phyloP scores from a whole-genome alignment of 2,888 invertebrate species.

The Acholoe squamosa region DNA sequence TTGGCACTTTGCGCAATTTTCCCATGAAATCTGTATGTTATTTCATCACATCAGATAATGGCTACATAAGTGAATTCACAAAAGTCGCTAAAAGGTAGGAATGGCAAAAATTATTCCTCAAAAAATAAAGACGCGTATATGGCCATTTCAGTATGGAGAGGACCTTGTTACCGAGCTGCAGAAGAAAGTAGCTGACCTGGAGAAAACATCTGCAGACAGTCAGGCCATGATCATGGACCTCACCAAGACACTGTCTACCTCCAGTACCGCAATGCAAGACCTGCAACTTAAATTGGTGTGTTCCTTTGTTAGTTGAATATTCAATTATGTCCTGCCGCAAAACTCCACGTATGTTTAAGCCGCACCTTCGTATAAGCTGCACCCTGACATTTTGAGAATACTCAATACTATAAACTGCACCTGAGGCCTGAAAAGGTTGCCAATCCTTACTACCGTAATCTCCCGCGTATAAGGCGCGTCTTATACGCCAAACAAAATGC shows the following conservation, averaged over 20 bases:
- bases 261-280: neutral
- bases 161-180: neutral
- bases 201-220: neutral
- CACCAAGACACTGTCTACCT: neutral
- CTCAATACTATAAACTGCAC: too few relatives aligned
- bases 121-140: too few relatives aligned
- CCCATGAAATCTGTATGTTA: neutral
- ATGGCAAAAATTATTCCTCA: too few relatives aligned
- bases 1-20: neutral
- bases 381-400: too few relatives aligned
- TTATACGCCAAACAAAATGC: too few relatives aligned
- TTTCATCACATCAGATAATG: neutral
- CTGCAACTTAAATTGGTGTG: neutral
- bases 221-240: neutral
- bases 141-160: conserved; percentile 2
- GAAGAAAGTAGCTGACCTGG: neutral
- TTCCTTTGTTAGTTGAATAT: neutral
- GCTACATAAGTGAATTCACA: neutral
- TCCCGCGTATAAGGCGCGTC: too few relatives aligned
- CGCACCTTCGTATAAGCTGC: too few relatives aligned
- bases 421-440: too few relatives aligned
- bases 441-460: too few relatives aligned
- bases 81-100: neutral
- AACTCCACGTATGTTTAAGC: too few relatives aligned
- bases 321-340: too few relatives aligned